Conservation (phyloP, 2,888 invertebrate genomes). For the Tetranychus truncatus region DNA sequence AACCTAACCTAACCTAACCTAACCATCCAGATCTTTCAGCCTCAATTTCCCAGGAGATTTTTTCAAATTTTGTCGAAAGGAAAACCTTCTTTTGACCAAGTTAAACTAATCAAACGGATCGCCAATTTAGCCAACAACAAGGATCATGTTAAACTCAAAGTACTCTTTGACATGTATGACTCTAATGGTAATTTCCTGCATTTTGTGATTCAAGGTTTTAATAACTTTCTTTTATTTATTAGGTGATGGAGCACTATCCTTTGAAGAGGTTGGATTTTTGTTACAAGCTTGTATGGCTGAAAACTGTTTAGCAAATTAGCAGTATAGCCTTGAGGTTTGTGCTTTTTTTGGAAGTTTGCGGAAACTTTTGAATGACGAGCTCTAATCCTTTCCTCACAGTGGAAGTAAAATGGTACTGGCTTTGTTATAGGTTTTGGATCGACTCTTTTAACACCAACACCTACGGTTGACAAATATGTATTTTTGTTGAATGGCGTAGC, state of each 20-base stretch:
- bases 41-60: not conserved
- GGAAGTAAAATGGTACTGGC: too few relatives aligned
- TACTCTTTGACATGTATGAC: not conserved
- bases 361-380: too few relatives aligned
- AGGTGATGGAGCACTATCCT: conserved; percentile 80
- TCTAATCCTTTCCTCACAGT: too few relatives aligned
- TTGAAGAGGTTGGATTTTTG: conserved; percentile 69
- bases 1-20: too few relatives aligned
- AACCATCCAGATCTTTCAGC: too few relatives aligned
- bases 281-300: conserved; percentile 87
- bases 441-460: too few relatives aligned
- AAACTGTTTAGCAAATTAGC: too few relatives aligned
- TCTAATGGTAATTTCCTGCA: not conserved
- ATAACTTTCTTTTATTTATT: conserved; percentile 16
- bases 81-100: not conserved
- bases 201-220: not conserved
- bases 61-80: not conserved
- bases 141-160: not conserved
- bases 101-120: not conserved
- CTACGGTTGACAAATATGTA: not conserved
- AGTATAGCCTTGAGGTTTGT: too few relatives aligned
- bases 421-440: too few relatives aligned
- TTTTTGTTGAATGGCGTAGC: not conserved
- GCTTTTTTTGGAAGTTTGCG: too few relatives aligned
- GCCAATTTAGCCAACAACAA: not conserved